phyloP scores from a whole-genome alignment of 2,113 vertebrate species.

The Poecilia latipinna region DNA sequence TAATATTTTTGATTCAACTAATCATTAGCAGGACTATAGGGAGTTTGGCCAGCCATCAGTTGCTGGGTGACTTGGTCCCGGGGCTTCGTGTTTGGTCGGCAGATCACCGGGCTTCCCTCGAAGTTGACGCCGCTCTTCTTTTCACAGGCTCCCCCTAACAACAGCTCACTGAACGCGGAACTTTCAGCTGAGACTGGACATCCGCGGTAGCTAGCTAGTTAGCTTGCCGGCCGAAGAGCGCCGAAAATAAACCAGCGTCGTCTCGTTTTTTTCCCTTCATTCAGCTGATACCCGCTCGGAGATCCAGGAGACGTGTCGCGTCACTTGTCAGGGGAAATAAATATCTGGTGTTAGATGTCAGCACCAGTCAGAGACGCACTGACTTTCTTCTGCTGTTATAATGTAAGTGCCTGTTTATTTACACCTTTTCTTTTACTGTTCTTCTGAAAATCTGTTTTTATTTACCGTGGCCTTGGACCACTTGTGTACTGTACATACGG shows the following conservation, averaged over 20 bases:
- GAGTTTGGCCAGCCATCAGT: not conserved
- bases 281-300: slow-evolving; percentile 7
- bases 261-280: not conserved
- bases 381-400: slow-evolving; percentile 72
- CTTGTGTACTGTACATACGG: not conserved
- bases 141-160: slow-evolving; percentile 46
- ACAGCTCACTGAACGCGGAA: slow-evolving; percentile 15
- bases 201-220: slow-evolving; percentile 30
- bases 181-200: slow-evolving; percentile 1
- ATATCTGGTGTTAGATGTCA: not conserved
- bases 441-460: not conserved
- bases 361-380: slow-evolving; percentile 26
- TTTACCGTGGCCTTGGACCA: slow-evolving; percentile 28
- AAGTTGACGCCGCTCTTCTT: slow-evolving; percentile 61
- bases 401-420: slow-evolving; percentile 65
- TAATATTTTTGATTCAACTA: not conserved
- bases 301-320: slow-evolving; percentile 55
- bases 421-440: not conserved
- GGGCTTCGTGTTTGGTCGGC: slow-evolving; percentile 25
- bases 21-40: not conserved
- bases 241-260: not conserved
- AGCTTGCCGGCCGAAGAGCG: slow-evolving; percentile 11
- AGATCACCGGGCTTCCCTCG: slow-evolving; percentile 49
- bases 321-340: slow-evolving; percentile 53
- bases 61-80: not conserved